Conservation (phyloP, 2,797 vertebrate genomes). For the Petrocephalus sullivani region DNA sequence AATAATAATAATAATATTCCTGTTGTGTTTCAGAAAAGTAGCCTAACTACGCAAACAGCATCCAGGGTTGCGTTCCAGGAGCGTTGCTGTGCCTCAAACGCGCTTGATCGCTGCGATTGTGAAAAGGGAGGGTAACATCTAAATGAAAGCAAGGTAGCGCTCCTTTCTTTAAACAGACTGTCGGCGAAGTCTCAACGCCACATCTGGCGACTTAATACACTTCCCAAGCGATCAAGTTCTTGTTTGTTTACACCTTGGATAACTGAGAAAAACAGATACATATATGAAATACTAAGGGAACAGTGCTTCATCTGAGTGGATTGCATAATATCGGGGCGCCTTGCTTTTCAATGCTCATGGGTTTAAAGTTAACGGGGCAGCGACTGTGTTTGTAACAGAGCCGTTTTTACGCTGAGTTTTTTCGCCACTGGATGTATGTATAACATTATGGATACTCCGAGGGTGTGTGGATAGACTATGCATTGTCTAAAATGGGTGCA, state of each 20-base stretch:
- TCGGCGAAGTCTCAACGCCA: background rate
- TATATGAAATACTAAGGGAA: background rate
- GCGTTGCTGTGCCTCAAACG: background rate
- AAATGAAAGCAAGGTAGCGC: background rate
- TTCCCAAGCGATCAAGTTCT: background rate
- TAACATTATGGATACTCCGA: constrained; percentile 36
- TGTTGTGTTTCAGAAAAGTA: background rate
- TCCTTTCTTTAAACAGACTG: background rate
- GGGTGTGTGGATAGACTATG: constrained; percentile 70
- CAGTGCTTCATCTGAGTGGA: background rate
- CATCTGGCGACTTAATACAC: background rate
- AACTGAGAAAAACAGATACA: background rate
- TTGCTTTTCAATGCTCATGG: background rate
- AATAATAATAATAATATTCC: background rate
- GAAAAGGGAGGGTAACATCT: background rate
- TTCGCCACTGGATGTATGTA: constrained; percentile 11
- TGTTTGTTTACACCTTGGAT: background rate
- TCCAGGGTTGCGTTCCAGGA: background rate
- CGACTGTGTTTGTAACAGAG: background rate
- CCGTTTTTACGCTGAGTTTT: background rate
- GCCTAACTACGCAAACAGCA: background rate
- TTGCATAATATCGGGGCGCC: background rate
- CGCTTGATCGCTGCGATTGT: background rate
- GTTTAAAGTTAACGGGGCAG: background rate
- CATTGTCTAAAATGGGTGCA: constrained; percentile 88